A percentile compares a stretch with the other conserved stretches of the same genome.
phyloP scores from a whole-genome alignment of 2,113 vertebrate genomes.

The Odobenus rosmarus region DNA sequence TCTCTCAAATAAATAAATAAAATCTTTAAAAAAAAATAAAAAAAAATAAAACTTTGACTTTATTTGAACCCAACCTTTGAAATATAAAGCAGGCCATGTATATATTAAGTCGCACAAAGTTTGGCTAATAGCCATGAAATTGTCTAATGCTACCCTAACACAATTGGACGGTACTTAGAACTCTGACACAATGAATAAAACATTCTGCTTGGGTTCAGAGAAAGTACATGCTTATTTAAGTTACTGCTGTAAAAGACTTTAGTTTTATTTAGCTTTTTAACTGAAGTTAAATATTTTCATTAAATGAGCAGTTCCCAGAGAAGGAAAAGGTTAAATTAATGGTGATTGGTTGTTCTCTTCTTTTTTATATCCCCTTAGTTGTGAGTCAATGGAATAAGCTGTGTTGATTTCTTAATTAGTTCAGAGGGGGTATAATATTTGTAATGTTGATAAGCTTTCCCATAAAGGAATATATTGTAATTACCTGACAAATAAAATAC shows the following conservation, averaged over 20 bases:
- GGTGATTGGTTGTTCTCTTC: background rate
- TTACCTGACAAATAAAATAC: slow-evolving; percentile 17
- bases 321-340: background rate
- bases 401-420: background rate
- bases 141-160: background rate
- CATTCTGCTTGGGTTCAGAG: slow-evolving; percentile 47
- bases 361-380: background rate
- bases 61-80: background rate
- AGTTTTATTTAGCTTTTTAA: slow-evolving; percentile 42
- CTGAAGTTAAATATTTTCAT: slow-evolving; percentile 37
- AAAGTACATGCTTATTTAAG: slow-evolving; percentile 49
- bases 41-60: slow-evolving; percentile 36
- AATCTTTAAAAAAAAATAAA: no score
- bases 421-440: background rate
- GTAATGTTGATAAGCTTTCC: background rate
- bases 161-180: background rate
- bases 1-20: no score
- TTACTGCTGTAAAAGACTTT: background rate
- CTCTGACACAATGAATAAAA: slow-evolving; percentile 3
- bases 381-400: background rate
- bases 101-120: background rate
- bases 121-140: background rate
- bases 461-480: background rate
- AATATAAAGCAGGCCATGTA: background rate
- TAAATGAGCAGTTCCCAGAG: background rate